Evolutionary conservation across 2,113 vertebrate species (phyloP).

Genomic region (Tetrax tetrax): DNA sequence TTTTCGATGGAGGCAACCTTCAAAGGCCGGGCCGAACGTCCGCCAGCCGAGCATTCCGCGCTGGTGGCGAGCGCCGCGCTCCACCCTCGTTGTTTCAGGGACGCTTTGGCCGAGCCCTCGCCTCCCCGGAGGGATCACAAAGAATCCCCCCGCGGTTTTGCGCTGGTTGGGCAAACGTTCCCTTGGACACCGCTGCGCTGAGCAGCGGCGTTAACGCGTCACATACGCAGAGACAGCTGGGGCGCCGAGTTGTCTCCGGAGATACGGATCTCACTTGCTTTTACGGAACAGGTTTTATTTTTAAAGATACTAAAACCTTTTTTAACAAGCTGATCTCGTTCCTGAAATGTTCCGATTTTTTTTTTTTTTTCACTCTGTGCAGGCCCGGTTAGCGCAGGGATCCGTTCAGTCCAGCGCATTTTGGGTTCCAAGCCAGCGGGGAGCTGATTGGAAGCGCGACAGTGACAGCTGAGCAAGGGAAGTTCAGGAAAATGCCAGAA

Average conservation of each 20-base stretch:
- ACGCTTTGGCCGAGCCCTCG: neutral
- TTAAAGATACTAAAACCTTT: neutral
- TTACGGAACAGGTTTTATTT: neutral
- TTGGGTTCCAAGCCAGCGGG: neutral
- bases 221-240: neutral
- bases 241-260: neutral
- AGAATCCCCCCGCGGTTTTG: neutral
- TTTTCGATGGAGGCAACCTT: neutral
- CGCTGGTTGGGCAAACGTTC: neutral
- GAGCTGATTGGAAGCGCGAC: neutral
- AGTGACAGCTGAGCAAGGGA: neutral
- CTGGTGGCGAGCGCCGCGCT: neutral
- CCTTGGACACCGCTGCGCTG: neutral
- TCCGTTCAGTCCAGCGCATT: rapidly evolving
- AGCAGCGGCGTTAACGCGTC: neutral
- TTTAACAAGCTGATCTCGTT: neutral
- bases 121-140: neutral
- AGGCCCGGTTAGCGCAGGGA: neutral
- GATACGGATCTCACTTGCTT: neutral
- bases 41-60: rapidly evolving
- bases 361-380: neutral
- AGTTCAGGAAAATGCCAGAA: neutral
- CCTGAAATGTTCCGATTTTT: neutral
- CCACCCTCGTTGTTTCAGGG: neutral
- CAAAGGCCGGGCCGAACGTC: neutral